A percentile compares a stretch with the other conserved stretches of the same genome.
Conservation (phyloP, 2,797 vertebrate species). For the Thalassophryne amazonica region DNA sequence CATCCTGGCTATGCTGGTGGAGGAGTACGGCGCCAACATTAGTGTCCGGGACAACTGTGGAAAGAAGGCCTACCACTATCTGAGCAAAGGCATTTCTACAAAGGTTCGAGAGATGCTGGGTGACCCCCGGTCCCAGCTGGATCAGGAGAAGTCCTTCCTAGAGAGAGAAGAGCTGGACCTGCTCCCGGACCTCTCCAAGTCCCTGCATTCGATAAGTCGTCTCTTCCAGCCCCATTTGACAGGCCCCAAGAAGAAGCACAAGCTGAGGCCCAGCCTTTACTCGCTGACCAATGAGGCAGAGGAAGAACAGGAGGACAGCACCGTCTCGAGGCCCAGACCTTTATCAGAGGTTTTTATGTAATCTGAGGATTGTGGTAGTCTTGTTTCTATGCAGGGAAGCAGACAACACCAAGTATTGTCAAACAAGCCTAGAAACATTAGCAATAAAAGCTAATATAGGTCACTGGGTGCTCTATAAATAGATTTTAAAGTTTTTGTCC, state of each 20-base stretch:
- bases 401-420: not conserved
- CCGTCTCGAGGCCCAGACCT: constrained; percentile 44
- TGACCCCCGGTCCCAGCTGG: constrained; percentile 55
- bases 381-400: not conserved
- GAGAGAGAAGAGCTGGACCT: constrained; percentile 60
- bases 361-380: not conserved
- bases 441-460: too few relatives aligned
- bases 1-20: constrained; percentile 78
- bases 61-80: constrained; percentile 86
- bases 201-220: constrained; percentile 82
- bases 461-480: too few relatives aligned
- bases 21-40: constrained; percentile 73
- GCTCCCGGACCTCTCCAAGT: constrained; percentile 79
- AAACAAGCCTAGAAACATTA: too few relatives aligned
- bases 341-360: constrained; percentile 73
- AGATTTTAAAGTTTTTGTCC: too few relatives aligned
- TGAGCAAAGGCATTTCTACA: constrained; percentile 67
- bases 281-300: constrained; percentile 55
- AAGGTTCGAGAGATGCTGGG: constrained; percentile 80
- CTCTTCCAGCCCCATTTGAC: constrained; percentile 78
- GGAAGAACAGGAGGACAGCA: constrained; percentile 64
- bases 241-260: constrained; percentile 82
- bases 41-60: constrained; percentile 88
- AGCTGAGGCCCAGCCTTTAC: constrained; percentile 67
- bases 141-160: constrained; percentile 12